phyloP scores from a whole-genome alignment of 2,888 invertebrate species.

The Sarcophaga subvicina region DNA sequence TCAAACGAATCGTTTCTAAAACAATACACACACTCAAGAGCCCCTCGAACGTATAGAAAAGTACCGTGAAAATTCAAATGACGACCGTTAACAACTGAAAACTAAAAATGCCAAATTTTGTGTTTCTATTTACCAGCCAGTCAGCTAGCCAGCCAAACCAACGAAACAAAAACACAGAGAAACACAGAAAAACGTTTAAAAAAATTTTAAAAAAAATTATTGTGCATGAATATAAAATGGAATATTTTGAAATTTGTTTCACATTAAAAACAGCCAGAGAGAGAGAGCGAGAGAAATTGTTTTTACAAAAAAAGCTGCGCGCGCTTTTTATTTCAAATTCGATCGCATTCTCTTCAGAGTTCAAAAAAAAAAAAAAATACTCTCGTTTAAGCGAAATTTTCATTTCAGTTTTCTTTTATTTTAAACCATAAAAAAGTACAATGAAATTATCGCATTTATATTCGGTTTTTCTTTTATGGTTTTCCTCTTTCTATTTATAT shows the following conservation, averaged over 20 bases:
- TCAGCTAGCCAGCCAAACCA: no score
- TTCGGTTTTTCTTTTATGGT: constrained; percentile 27
- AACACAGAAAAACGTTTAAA: no score
- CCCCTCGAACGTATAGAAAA: neutral
- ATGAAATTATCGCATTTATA: constrained; percentile 28
- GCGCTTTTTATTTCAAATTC: constrained; percentile 44
- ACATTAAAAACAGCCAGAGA: constrained; percentile 38
- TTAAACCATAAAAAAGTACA: neutral
- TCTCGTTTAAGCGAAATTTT: constrained; percentile 44
- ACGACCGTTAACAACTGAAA: constrained; percentile 78
- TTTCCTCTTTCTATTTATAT: constrained; percentile 17
- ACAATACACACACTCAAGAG: neutral
- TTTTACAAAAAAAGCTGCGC: constrained; percentile 58
- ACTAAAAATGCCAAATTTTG: constrained; percentile 77
- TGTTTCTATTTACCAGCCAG: constrained; percentile 60
- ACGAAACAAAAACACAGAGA: no score
- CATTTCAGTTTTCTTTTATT: neutral
- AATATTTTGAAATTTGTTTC: constrained; percentile 55
- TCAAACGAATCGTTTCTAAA: constrained; percentile 13
- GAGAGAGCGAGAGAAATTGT: constrained; percentile 8
- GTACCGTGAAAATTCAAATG: constrained; percentile 77
- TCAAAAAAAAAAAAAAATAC: constrained; percentile 13
- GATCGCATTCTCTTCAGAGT: neutral
- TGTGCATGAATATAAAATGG: neutral
- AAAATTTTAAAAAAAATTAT: constrained; percentile 23